Base-by-base conservation (phyloP, 1,140 invertebrate genomes). In the Geopemphigus sp. region DNA sequence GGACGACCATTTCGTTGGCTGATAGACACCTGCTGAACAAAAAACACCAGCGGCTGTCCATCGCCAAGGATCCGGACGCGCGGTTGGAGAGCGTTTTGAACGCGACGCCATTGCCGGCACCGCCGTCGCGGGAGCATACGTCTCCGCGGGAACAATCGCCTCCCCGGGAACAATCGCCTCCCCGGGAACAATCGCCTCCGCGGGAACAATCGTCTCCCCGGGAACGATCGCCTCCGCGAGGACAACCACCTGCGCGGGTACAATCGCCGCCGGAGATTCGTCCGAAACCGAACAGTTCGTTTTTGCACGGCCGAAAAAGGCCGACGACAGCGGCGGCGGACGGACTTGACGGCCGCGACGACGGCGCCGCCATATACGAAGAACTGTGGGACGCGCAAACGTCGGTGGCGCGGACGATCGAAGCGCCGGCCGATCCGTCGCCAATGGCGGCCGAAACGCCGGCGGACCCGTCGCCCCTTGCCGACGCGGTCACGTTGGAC, bases 81-180 rank as follows among this genome's bases (percentile, higher is more conserved):
- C 74, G 47, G 24, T 14, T 78, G 39, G 74, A 78, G 10, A 78
- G 57, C 11, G 74, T 78, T 4, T 59, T 78, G 17, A 78, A 78
- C 39, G 57, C 0, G 0, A 61, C 26, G 17, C 39, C 73, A 0
- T 8, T 1, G 22, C 39, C n/a, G 0, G 17, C 26, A 19, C 39
- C 56, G 0, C 15, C 5, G 22, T 15, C n/a, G 0, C 12, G 11
- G 26, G 22, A 53, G 1, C 15, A n/a, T n/a, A n/a, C n/a, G n/a
- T n/a, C n/a, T n/a, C n/a, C n/a, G n/a, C n/a, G n/a, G n/a, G n/a
- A n/a, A n/a, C n/a, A n/a, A n/a, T n/a, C n/a, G n/a, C n/a, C n/a
- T n/a, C n/a, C n/a, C n/a, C n/a, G n/a, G n/a, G n/a, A n/a, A n/a
- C n/a, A n/a, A n/a, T n/a, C n/a, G n/a, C n/a, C n/a, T n/a, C n/a